A percentile compares a stretch with the other conserved stretches of the same genome.
phyloP scores from a whole-genome alignment of 2,888 invertebrate genomes.

The Drosophila recens region DNA sequence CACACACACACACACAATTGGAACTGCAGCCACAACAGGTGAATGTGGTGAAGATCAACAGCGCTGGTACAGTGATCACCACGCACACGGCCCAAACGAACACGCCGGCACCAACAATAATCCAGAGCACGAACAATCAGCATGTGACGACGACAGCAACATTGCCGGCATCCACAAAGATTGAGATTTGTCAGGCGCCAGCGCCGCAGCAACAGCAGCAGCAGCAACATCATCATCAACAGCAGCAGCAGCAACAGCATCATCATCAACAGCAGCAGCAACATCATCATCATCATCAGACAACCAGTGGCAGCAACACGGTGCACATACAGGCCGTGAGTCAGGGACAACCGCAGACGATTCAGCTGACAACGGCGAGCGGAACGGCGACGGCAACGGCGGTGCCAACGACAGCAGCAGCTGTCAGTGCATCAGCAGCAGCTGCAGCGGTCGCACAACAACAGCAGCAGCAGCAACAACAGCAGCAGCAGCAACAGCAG shows the following conservation, averaged over 20 bases:
- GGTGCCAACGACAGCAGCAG: constrained; percentile 65
- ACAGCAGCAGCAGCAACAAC: constrained; percentile 29
- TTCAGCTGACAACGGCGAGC: constrained; percentile 68
- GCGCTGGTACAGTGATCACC: constrained; percentile 84
- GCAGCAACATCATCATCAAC: constrained; percentile 57
- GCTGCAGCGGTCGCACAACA: constrained; percentile 54
- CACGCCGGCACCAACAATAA: constrained; percentile 80
- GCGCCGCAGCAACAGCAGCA: constrained; percentile 68
- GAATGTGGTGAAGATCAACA: constrained; percentile 85
- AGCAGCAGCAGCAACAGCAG: constrained; percentile 52
- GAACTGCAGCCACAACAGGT: constrained; percentile 79
- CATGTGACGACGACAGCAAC: constrained; percentile 82
- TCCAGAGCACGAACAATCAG: constrained; percentile 84
- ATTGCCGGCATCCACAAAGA: constrained; percentile 83
- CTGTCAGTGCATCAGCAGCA: constrained; percentile 68
- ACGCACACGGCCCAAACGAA: constrained; percentile 81
- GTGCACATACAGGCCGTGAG: constrained; percentile 67
- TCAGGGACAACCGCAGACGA: constrained; percentile 66
- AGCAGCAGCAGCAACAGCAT: constrained; percentile 38
- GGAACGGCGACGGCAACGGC: constrained; percentile 76
- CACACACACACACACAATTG: constrained; percentile 16
- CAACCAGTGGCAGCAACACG: constrained; percentile 53
- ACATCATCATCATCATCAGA: constrained; percentile 28
- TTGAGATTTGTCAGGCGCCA: constrained; percentile 84
- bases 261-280: constrained; percentile 51